Evolutionary conservation across 2,797 vertebrate species (phyloP).

Genomic region (Pseudochaenichthys georgianus): DNA sequence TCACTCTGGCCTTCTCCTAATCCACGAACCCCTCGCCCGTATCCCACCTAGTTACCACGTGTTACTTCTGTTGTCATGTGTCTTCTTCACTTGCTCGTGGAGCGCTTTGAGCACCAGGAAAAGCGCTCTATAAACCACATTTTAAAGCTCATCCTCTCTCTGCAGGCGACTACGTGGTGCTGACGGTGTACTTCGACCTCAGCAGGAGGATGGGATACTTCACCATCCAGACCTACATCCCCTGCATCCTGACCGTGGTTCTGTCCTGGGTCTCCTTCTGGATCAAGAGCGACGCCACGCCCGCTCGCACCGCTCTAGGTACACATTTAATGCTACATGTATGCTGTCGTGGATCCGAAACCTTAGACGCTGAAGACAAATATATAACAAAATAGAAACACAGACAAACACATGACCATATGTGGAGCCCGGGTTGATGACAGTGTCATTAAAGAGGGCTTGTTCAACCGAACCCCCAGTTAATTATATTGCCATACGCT

Average conservation of each 20-base stretch:
- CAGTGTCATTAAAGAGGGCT: neutral
- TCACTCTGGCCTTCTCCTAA: no score
- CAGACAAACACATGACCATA: no score
- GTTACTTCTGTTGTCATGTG: no score
- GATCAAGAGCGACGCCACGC: constrained; percentile 98
- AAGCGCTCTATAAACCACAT: no score
- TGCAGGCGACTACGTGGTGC: constrained; percentile 94
- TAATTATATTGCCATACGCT: neutral
- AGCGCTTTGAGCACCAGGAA: no score
- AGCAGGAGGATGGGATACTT: constrained; percentile 98
- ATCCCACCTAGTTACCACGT: no score
- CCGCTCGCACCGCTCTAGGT: constrained; percentile 95
- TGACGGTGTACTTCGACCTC: constrained; percentile 97
- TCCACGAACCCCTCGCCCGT: no score
- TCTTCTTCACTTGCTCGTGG: no score
- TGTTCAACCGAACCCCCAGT: neutral
- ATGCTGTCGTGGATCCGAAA: no score
- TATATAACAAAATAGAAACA: no score
- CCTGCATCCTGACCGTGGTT: constrained; percentile 96
- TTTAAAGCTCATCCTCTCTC: neutral
- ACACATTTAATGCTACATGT: constrained; percentile 5
- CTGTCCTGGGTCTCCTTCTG: constrained; percentile 98
- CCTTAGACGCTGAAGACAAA: no score
- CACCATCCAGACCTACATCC: constrained; percentile 98
- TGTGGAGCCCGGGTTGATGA: no score